phyloP scores from a whole-genome alignment of 2,797 vertebrate genomes.

The Cirrhinus mrigala region DNA sequence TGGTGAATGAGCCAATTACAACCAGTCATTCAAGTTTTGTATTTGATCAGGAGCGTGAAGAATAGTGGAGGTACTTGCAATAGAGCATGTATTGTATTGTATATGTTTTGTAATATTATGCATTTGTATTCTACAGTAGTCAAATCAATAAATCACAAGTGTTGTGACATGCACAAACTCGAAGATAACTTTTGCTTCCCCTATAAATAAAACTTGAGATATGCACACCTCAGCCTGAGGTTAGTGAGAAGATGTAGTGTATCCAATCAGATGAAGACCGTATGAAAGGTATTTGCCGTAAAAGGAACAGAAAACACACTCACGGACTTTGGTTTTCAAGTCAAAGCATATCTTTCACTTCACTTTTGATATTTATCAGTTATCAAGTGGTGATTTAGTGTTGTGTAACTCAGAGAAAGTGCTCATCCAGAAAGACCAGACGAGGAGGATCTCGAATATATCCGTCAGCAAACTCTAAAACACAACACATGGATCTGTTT shows the following conservation, averaged over 20 bases:
- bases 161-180: background rate
- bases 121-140: background rate
- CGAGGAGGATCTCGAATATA: conserved; percentile 67
- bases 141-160: background rate
- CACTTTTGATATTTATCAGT: conserved; percentile 53
- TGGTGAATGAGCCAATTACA: conserved; percentile 7
- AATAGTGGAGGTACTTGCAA: conserved; percentile 1
- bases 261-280: conserved; percentile 16
- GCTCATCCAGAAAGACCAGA: conserved; percentile 61
- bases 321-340: background rate
- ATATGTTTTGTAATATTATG: conserved; percentile 5
- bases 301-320: conserved; percentile 16
- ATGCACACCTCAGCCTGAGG: background rate
- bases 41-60: background rate
- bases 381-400: conserved; percentile 64
- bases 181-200: conserved; percentile 12
- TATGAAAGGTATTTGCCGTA: background rate
- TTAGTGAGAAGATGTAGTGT: conserved; percentile 6
- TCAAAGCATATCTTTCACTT: background rate
- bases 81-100: no score
- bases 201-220: conserved; percentile 24
- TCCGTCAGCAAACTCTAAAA: conserved; percentile 65
- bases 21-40: background rate
- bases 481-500: background rate
- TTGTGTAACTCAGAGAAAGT: conserved; percentile 62